phyloP scores from a whole-genome alignment of 1,140 invertebrate genomes.

The Anadara kagoshimensis region DNA sequence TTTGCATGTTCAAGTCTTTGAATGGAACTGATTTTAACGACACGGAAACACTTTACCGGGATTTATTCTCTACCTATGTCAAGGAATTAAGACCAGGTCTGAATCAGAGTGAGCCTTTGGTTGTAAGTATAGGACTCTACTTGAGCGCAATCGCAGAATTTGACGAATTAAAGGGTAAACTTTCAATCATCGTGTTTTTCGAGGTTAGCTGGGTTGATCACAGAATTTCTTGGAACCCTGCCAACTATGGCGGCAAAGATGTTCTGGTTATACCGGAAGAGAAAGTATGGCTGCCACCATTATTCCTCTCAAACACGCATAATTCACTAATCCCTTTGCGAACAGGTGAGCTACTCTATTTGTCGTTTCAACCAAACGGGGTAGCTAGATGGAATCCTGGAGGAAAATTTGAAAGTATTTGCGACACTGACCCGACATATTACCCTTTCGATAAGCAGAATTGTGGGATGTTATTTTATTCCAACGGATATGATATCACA shows the following conservation, averaged over 20 bases:
- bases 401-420: constrained; percentile 64
- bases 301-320: constrained; percentile 28
- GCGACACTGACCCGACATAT: constrained; percentile 45
- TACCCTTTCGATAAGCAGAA: constrained; percentile 52
- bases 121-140: background rate
- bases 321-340: constrained; percentile 13
- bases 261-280: constrained; percentile 4
- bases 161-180: constrained; percentile 35
- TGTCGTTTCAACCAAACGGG: constrained; percentile 17
- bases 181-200: constrained; percentile 24
- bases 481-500: background rate
- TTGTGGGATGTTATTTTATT: constrained; percentile 14
- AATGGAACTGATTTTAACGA: no score
- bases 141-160: constrained; percentile 25
- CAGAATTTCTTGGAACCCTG: constrained; percentile 24
- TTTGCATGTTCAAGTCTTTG: no score
- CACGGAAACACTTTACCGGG: no score
- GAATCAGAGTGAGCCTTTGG: background rate
- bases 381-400: constrained; percentile 76
- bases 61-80: no score
- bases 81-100: background rate
- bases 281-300: constrained; percentile 32
- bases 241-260: background rate
- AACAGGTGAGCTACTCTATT: constrained; percentile 15
- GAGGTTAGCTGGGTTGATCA: constrained; percentile 30